Evolutionary conservation across 2,113 vertebrate species (phyloP).

Genomic region (Chitala chitala): DNA sequence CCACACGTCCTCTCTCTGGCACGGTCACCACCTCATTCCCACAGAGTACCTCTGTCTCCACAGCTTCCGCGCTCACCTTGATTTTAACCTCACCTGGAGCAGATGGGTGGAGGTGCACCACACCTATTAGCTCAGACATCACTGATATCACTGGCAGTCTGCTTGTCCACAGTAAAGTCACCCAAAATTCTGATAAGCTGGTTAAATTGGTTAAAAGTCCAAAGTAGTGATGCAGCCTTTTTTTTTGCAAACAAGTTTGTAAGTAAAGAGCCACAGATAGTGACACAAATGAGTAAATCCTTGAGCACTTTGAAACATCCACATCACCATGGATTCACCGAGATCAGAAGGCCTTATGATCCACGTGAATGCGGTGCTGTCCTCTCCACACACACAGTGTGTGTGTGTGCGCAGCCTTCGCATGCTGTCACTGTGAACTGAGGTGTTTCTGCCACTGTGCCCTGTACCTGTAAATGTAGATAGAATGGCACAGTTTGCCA

Average conservation of each 20-base stretch:
- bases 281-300: no score
- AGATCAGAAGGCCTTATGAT: slow-evolving; percentile 55
- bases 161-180: no score
- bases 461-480: slow-evolving; percentile 53
- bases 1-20: slow-evolving; percentile 55
- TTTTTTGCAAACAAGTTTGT: no score
- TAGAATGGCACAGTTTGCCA: not conserved
- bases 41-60: slow-evolving; percentile 49
- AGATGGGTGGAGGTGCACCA: not conserved
- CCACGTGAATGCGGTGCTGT: slow-evolving; percentile 62
- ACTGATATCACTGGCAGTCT: no score
- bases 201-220: no score
- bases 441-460: slow-evolving; percentile 49
- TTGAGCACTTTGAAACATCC: no score
- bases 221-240: no score
- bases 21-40: slow-evolving; percentile 45
- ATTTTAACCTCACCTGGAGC: slow-evolving; percentile 59
- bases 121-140: not conserved
- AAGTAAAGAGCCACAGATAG: no score
- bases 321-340: slow-evolving; percentile 52
- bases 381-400: slow-evolving; percentile 53
- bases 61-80: slow-evolving; percentile 62
- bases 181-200: no score
- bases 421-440: slow-evolving; percentile 53
- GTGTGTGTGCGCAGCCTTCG: slow-evolving; percentile 56